Conservation (phyloP, 1,140 invertebrate species). For the Drosophila lini region DNA sequence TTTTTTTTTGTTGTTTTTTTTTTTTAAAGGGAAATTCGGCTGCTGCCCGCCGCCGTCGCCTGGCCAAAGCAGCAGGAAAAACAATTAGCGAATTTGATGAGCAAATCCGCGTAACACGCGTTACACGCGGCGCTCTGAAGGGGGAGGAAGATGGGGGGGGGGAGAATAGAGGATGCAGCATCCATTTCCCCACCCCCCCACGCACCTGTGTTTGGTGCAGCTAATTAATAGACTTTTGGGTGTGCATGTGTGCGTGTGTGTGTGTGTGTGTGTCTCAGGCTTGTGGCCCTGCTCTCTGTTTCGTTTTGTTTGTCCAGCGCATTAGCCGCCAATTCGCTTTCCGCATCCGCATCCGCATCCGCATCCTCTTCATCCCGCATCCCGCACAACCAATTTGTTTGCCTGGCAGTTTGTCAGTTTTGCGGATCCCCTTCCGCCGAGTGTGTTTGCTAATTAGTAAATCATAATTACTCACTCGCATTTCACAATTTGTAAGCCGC, state of each 20-base stretch:
- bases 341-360: constrained; percentile 29
- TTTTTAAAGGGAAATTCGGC: not conserved
- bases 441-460: constrained; percentile 81
- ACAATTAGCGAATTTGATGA: constrained; percentile 82
- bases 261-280: constrained; percentile 48
- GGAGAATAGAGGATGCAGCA: not conserved
- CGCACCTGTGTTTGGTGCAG: constrained; percentile 45
- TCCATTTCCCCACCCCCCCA: not conserved
- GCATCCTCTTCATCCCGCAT: not conserved
- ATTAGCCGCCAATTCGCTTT: constrained; percentile 52
- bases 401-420: constrained; percentile 57
- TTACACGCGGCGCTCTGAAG: constrained; percentile 19
- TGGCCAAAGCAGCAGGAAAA: constrained; percentile 64
- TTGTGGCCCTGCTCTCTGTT: constrained; percentile 25
- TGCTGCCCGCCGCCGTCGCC: not conserved
- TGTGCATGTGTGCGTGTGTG: constrained; percentile 17
- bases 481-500: constrained; percentile 70
- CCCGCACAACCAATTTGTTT: constrained; percentile 38
- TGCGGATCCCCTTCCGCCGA: constrained; percentile 32
- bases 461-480: constrained; percentile 80
- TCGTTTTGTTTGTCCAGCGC: constrained; percentile 58
- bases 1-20: not conserved
- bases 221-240: constrained; percentile 72
- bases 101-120: constrained; percentile 71
- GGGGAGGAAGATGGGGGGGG: not conserved